Conservation (phyloP, 2,888 invertebrate species). For the Hypomecis punctinalis region DNA sequence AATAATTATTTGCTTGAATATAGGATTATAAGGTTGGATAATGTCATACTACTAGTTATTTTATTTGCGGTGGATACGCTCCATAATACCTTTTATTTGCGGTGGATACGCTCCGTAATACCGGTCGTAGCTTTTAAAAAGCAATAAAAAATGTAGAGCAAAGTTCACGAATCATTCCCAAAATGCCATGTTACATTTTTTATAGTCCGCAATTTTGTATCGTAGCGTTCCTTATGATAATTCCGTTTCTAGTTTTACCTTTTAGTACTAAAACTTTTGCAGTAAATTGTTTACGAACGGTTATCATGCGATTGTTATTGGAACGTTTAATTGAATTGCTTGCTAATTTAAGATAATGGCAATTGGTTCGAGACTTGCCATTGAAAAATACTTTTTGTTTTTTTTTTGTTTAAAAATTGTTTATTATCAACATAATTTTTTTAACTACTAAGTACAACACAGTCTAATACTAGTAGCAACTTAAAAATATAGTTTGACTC, state of each 20-base stretch:
- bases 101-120: too few relatives aligned
- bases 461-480: too few relatives aligned
- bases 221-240: constrained; percentile 12
- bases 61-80: too few relatives aligned
- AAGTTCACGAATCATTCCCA: constrained; percentile 4
- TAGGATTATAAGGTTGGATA: too few relatives aligned
- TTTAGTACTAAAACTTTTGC: constrained; percentile 9
- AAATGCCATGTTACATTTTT: constrained; percentile 4
- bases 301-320: constrained; percentile 29
- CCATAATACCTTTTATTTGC: too few relatives aligned
- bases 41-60: too few relatives aligned
- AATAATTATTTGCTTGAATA: too few relatives aligned
- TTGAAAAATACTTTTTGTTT: too few relatives aligned
- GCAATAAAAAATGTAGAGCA: constrained; percentile 8
- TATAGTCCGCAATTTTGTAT: constrained; percentile 9
- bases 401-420: too few relatives aligned
- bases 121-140: background rate
- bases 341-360: constrained; percentile 9
- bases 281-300: constrained; percentile 9
- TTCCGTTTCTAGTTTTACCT: constrained; percentile 5
- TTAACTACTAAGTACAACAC: too few relatives aligned
- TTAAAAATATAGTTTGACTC: too few relatives aligned
- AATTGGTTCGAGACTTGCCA: background rate
- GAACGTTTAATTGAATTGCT: constrained; percentile 20
- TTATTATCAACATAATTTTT: too few relatives aligned